These are phyloP conservation scores for Lepus oiostolus DNA, from an alignment of 2,797 vertebrate species.

Conservation along the genomic window DNA sequence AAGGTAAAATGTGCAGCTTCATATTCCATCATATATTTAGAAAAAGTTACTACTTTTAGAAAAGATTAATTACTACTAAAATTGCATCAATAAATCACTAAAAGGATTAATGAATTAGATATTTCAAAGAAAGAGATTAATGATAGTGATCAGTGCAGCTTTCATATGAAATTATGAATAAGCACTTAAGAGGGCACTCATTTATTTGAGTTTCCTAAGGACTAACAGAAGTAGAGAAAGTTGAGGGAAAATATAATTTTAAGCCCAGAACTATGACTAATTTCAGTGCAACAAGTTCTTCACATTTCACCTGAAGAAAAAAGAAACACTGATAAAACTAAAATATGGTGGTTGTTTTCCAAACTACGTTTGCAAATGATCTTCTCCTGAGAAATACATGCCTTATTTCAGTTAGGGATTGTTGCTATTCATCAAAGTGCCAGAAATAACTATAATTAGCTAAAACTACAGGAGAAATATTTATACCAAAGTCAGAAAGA, in stretches of 20 bases:
- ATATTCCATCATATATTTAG: conserved; percentile 34
- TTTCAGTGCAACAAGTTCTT: conserved; percentile 4
- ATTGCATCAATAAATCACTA: conserved; percentile 59
- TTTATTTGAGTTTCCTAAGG: conserved; percentile 53
- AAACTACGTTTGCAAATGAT: background rate
- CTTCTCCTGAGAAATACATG: background rate
- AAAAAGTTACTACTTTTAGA: conserved; percentile 47
- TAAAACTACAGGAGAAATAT: conserved; percentile 61
- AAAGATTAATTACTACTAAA: conserved; percentile 64
- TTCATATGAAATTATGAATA: conserved; percentile 67
- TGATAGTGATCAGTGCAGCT: conserved; percentile 37
- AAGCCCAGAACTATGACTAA: background rate
- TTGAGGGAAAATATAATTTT: conserved; percentile 33
- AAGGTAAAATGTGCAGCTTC: background rate
- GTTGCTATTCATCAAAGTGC: conserved; percentile 19
- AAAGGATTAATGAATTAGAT: conserved; percentile 49
- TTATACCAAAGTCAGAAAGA: conserved; percentile 62
- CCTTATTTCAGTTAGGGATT: conserved; percentile 40
- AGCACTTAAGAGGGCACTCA: conserved; percentile 67
- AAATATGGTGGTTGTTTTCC: background rate
- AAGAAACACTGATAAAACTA: conserved; percentile 41
- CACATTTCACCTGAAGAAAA: conserved; percentile 28
- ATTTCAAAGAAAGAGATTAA: conserved; percentile 64
- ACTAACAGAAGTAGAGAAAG: conserved; percentile 36
- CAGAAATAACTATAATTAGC: conserved; percentile 63